A percentile compares a stretch with the other conserved stretches of the same genome.
Conservation (phyloP, 2,888 invertebrate species). For the Acronicta psi region DNA sequence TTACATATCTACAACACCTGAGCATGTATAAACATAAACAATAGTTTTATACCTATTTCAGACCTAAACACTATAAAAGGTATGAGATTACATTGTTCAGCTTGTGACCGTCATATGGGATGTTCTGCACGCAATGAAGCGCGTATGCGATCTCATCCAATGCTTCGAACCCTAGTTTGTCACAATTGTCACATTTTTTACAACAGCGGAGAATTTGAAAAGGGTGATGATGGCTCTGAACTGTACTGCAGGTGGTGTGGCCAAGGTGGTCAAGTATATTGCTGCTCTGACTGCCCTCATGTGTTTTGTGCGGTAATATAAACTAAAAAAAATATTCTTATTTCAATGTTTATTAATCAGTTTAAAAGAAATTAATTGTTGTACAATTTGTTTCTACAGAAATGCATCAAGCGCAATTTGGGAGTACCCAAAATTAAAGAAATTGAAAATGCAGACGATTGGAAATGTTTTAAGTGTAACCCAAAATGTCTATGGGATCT, state of each 20-base stretch:
- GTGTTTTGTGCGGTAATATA: slow-evolving; percentile 91
- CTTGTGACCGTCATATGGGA: slow-evolving; percentile 93
- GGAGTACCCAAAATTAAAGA: slow-evolving; percentile 90
- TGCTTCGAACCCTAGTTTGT: slow-evolving; percentile 92
- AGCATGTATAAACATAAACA: not conserved
- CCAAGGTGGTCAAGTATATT: slow-evolving; percentile 93
- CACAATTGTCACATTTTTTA: slow-evolving; percentile 93
- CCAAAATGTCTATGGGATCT: slow-evolving; percentile 90
- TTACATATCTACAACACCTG: not conserved
- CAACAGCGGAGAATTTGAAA: slow-evolving; percentile 94
- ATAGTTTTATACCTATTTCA: slow-evolving; percentile 66
- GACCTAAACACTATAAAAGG: slow-evolving; percentile 90
- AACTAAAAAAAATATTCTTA: too few species aligned
- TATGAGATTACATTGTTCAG: slow-evolving; percentile 92
- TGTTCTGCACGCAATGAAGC: slow-evolving; percentile 90
- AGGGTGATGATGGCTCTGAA: slow-evolving; percentile 95
- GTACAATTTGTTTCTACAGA: slow-evolving; percentile 80
- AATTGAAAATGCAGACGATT: slow-evolving; percentile 93
- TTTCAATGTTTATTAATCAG: too few species aligned
- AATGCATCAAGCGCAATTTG: slow-evolving; percentile 93
- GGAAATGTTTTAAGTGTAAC: slow-evolving; percentile 94
- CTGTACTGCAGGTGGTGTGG: slow-evolving; percentile 95
- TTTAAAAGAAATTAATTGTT: too few species aligned
- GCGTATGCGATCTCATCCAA: slow-evolving; percentile 92
- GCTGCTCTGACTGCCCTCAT: slow-evolving; percentile 93